Conservation (phyloP, 1,140 invertebrate species). For the Drosophila aff. region DNA sequence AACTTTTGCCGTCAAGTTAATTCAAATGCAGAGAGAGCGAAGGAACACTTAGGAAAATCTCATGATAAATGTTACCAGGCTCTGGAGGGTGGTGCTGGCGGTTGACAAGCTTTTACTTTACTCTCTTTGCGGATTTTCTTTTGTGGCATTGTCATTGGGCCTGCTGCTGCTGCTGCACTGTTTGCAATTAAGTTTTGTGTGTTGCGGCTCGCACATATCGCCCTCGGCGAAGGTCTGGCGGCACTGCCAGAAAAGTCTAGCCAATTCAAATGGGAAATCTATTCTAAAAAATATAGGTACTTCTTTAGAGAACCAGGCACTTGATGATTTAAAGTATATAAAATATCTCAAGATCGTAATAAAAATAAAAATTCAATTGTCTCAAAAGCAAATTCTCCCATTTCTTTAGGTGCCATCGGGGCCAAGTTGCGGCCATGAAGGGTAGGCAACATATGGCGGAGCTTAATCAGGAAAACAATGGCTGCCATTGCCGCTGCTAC, state of each 20-base stretch:
- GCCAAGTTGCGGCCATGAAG: conserved; percentile 11
- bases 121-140: conserved; percentile 54
- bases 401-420: conserved; percentile 18
- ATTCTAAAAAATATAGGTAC: not conserved
- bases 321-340: not conserved
- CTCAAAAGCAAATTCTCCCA: not conserved
- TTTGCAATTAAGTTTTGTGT: conserved; percentile 76
- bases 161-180: conserved; percentile 46
- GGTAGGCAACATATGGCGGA: conserved; percentile 61
- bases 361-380: not conserved
- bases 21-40: conserved; percentile 55
- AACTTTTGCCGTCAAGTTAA: conserved; percentile 69
- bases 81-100: not conserved
- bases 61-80: conserved; percentile 54
- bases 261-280: not conserved
- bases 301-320: not conserved
- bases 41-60: conserved; percentile 64
- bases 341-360: not conserved
- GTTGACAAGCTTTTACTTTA: conserved; percentile 58
- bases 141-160: conserved; percentile 51
- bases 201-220: conserved; percentile 51
- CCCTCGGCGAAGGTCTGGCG: conserved; percentile 3
- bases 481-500: conserved; percentile 34
- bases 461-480: conserved; percentile 72
- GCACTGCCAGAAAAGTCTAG: not conserved